Base-by-base conservation (phyloP, 2,113 vertebrate species). In the Salvelinus sp. region DNA sequence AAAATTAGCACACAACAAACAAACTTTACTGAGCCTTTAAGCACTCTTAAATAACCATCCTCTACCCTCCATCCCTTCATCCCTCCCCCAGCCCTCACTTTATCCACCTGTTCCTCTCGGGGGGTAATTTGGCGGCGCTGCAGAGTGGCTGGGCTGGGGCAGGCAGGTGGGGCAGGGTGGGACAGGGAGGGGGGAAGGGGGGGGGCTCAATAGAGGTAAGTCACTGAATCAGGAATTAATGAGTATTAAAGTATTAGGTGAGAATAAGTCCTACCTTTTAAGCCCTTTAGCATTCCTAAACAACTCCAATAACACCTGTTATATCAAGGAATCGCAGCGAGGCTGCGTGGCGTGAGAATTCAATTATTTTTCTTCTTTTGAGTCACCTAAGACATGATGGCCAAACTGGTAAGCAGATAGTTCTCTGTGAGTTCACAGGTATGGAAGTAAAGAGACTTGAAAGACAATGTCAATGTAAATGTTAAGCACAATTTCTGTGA, bases 211-310 rank as follows among this genome's bases (percentile, higher is more conserved):
- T 23, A 48, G 16, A 83, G 63, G 81, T 86, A 86, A 92, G 89
- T 88, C 89, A 92, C 90, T 83, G 88, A 89, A 91, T 92, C 90
- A 92, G 92, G 91, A 90, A 88, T 93, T 91, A 93, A 93, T 93
- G 90, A 92, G 92, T 79, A 93, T 93, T 93, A 93, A 87, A 84
- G 91, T 86, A 91, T 93, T 93, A 93, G 90, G 89, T 90, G 90
- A 92, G 91, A 93, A 92, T 89, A 93, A 93, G 89, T 80, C 79
- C 82, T 82, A 81, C 76, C 83, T 84, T 84, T 84, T 91, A 92
- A 91, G 86, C 89, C 83, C 78, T 72, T 73, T 58, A 79, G 86
- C 87, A 92, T 90, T 92, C 85, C 88, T 92, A 88, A 91, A 92
- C 91, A 90, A 91, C 90, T 89, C 82, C 76, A 81, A 80, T 82